phyloP scores from a whole-genome alignment of 2,888 invertebrate genomes.

The Cacoxenus indagator region DNA sequence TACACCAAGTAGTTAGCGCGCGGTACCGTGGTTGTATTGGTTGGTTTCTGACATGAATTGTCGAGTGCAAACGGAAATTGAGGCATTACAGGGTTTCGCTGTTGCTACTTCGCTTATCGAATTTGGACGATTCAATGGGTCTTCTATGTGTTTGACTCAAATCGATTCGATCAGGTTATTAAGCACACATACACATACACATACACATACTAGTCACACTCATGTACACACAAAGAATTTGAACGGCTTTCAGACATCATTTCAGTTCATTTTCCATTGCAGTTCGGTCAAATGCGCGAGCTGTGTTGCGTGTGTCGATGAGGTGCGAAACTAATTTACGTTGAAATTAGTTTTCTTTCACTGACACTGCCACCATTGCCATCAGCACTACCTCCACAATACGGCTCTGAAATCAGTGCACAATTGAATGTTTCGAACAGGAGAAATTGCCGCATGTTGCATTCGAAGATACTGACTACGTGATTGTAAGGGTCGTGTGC shows the following conservation, averaged over 20 bases:
- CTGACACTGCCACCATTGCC: constrained; percentile 14
- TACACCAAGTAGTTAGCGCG: background rate
- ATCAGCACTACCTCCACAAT: background rate
- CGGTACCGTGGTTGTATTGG: background rate
- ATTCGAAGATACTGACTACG: no score
- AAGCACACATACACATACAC: constrained; percentile 51
- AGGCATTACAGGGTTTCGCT: constrained; percentile 64
- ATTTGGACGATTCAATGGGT: constrained; percentile 48
- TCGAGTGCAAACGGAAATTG: constrained; percentile 55
- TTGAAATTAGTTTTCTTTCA: constrained; percentile 63
- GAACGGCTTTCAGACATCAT: background rate
- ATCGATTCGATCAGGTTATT: constrained; percentile 60
- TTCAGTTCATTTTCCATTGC: constrained; percentile 8
- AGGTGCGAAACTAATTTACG: constrained; percentile 63
- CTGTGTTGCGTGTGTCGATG: constrained; percentile 36
- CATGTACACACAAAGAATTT: background rate
- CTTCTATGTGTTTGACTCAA: constrained; percentile 27
- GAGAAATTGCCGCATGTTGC: constrained; percentile 17
- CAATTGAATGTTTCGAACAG: background rate
- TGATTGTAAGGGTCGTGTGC: background rate
- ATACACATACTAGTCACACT: background rate
- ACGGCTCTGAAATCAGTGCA: background rate
- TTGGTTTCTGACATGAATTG: background rate
- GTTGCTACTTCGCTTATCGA: constrained; percentile 31
- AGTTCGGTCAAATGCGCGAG: background rate